phyloP scores from a whole-genome alignment of 2,113 vertebrate genomes.

The Campylomormyrus tamandua region DNA sequence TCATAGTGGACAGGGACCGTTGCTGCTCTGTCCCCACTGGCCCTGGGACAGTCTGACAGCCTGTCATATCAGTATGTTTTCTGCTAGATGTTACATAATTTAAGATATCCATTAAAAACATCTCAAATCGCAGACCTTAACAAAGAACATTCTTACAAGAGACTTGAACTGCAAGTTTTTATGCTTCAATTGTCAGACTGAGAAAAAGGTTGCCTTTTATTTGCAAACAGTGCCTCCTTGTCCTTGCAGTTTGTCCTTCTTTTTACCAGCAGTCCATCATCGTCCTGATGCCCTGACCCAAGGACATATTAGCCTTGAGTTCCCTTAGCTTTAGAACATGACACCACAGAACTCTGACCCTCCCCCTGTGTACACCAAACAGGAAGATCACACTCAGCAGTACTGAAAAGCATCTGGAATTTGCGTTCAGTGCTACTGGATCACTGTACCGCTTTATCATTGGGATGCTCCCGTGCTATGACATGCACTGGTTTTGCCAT shows the following conservation, averaged over 20 bases:
- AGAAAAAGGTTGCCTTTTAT: background rate
- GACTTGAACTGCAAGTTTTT: background rate
- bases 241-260: background rate
- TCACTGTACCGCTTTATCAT: constrained; percentile 52
- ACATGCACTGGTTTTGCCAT: background rate
- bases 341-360: constrained; percentile 28
- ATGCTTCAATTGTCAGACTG: background rate
- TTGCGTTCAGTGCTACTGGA: constrained; percentile 36
- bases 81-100: background rate
- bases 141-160: background rate
- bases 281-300: background rate
- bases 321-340: background rate
- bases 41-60: background rate
- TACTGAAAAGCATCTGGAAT: constrained; percentile 12
- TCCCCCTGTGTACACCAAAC: constrained; percentile 41
- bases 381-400: constrained; percentile 55
- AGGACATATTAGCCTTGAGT: background rate
- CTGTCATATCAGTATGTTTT: background rate
- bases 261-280: background rate
- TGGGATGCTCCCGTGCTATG: background rate
- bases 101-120: background rate
- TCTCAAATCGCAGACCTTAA: background rate
- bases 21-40: background rate
- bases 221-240: background rate
- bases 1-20: background rate